Conservation (phyloP, 2,113 vertebrate species). For the Burhinus bistriatus region DNA sequence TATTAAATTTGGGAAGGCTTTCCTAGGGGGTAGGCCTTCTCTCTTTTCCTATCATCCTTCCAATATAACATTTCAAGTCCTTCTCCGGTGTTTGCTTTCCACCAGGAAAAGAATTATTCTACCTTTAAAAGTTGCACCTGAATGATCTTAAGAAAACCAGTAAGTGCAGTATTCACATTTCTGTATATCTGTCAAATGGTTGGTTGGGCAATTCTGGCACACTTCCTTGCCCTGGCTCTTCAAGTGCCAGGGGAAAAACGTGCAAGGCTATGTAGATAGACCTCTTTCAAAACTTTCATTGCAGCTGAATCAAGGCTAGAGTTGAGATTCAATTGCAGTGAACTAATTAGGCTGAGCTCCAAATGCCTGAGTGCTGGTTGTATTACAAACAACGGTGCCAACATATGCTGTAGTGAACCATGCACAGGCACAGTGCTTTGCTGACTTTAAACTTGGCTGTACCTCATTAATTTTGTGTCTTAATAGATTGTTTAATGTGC, state of each 20-base stretch:
- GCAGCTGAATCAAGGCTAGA: constrained; percentile 12
- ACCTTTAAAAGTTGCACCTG: neutral
- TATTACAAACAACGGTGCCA: neutral
- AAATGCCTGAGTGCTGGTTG: neutral
- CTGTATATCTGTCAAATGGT: neutral
- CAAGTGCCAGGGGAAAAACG: neutral
- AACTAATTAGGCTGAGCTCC: constrained; percentile 57
- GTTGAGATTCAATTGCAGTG: constrained; percentile 38
- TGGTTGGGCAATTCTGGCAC: constrained; percentile 37
- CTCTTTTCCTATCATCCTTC: neutral
- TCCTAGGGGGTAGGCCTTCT: neutral
- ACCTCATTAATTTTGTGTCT: constrained; percentile 33
- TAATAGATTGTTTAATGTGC: constrained; percentile 39
- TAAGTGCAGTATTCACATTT: neutral
- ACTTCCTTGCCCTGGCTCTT: neutral
- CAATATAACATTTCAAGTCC: neutral
- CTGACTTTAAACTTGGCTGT: constrained; percentile 10
- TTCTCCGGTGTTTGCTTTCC: neutral
- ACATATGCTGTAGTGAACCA: neutral
- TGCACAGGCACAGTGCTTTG: neutral
- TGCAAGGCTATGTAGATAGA: neutral
- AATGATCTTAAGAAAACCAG: constrained; percentile 6
- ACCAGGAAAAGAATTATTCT: constrained; percentile 3
- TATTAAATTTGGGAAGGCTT: neutral
- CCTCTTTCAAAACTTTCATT: constrained; percentile 25